Base-by-base conservation (phyloP, 2,797 vertebrate species). In the Urocyon cinereoargenteus region DNA sequence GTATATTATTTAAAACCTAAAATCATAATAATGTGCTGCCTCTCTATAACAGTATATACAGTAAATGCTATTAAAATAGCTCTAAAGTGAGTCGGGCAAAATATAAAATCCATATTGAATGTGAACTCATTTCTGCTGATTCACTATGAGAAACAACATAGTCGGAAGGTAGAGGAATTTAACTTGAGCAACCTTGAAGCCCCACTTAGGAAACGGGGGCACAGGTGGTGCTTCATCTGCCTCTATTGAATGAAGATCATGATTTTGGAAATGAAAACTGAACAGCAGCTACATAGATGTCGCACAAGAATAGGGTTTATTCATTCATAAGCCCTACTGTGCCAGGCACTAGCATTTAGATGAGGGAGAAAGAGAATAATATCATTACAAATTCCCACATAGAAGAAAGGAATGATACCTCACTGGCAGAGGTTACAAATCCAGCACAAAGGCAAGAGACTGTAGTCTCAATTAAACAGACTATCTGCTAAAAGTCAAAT, bases 181-280 rank as follows among this genome's bases (percentile, higher is more conserved):
- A 85, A 82, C 84, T 51, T 36, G 26, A 81, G 53, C 64, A 82
- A 70, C 87, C 81, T 84, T 40, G 36, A 87, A 85, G 62, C 18
- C 7, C 22, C 26, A 22, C 4, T 12, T 61, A 73, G 90, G 49
- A 86, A 93, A 73, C 21, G 72, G 57, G 90, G 85, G 21, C 96
- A 92, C 92, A 95, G 94, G 72, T 91, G 66, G 59, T 77, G 13
- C 75, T 82, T 66, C 49, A 34, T 62, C 66, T 24, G 24, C 77
- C 77, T 70, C 88, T 92, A 82, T 73, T 92, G 51, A 95, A 95
- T 90, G 62, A 95, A 95, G 78, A 92, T 86, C 70, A 61, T 82
- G 12, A 73, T 96, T 95, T 91, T 89, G 57, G 62, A 95, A 94
- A 96, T 92, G 55, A 78, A 95, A 86, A 49, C 79, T 57, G 79